A percentile compares a stretch with the other conserved stretches of the same genome.
phyloP scores from a whole-genome alignment of 2,797 vertebrate genomes.

The Danio aesculapii region DNA sequence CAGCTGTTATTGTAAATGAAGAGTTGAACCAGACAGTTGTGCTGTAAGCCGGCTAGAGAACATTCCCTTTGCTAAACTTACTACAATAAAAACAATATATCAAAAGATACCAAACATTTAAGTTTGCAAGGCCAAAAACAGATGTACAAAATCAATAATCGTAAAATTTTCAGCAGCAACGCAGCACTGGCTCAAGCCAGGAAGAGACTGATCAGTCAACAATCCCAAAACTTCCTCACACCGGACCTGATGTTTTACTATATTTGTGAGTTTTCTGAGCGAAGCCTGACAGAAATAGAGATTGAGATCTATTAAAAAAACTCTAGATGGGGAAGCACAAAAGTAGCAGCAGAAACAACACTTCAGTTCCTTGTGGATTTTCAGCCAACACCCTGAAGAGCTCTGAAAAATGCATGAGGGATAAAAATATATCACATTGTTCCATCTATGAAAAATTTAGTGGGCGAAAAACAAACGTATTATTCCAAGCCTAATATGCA shows the following conservation, averaged over 20 bases:
- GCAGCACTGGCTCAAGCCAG: neutral
- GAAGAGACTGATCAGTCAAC: neutral
- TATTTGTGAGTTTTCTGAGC: conserved; percentile 4
- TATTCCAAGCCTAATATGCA: conserved; percentile 34
- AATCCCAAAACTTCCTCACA: neutral
- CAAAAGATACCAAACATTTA: neutral
- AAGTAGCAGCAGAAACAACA: conserved; percentile 23
- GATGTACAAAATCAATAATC: neutral
- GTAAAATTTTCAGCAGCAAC: neutral
- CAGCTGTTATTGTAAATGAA: no score
- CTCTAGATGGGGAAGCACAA: conserved; percentile 3
- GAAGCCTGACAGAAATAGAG: neutral
- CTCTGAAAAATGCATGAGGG: conserved; percentile 38
- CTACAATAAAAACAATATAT: neutral
- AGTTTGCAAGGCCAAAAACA: neutral
- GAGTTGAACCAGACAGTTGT: no score
- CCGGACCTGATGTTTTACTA: conserved; percentile 4
- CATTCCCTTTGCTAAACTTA: neutral
- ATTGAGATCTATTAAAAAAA: conserved; percentile 25
- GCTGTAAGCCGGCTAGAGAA: neutral
- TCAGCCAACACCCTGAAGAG: conserved; percentile 21
- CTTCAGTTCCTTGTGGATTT: conserved; percentile 28
- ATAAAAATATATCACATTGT: conserved; percentile 46
- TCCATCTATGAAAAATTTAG: conserved; percentile 39
- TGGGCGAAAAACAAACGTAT: conserved; percentile 18